Evolutionary conservation across 2,797 vertebrate genomes (phyloP), one percentile per base, ranked within the genome.

Genomic region (Enteromius fasciolatus): DNA sequence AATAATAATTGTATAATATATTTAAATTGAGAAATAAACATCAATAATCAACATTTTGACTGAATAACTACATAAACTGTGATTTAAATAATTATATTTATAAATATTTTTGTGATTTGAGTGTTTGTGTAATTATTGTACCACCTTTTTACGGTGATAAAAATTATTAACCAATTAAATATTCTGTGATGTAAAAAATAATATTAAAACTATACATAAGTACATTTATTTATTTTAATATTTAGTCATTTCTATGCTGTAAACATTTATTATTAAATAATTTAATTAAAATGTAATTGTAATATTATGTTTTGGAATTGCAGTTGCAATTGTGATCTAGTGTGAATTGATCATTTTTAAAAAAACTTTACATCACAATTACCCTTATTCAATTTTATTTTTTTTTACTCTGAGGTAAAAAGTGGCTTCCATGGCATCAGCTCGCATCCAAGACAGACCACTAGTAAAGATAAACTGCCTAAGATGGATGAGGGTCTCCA

Each of bases 401-500:
- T 31, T 31, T 31, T 31, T 31, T 33, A 33, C 31, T 33, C 31
- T 33, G 31, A 33, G 31, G 31, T 33, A 33, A 33, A 33, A 33
- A 33, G 63, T 9, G 63, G 25, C 25, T 7, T 17, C 25, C 5
- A 31, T 20, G 28, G 69, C 41, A 70, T 48, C 10, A 46, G 17
- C 17, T 31, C 10, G 15, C 9, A 44, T 23, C 1, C 25, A 10
- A 31, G 25, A 33, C 25, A 72, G 46, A 12, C 25, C 68, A 48
- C 68, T 18, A 11, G 8, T 70, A 70, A 48, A n/a, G 28, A 57
- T 75, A 18, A 59, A 75, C 14, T 0, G 33, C 33, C 33, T 25
- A 11, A 39, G 14, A 75, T 31, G 39, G 74, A 76, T 76, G 54
- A 76, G 54, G n/a, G 36, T 48, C 68, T 70, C 68, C 68, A 70